A percentile compares a stretch with the other conserved stretches of the same genome.
Conservation (phyloP, 2,113 vertebrate species). For the Gila orcuttii region DNA sequence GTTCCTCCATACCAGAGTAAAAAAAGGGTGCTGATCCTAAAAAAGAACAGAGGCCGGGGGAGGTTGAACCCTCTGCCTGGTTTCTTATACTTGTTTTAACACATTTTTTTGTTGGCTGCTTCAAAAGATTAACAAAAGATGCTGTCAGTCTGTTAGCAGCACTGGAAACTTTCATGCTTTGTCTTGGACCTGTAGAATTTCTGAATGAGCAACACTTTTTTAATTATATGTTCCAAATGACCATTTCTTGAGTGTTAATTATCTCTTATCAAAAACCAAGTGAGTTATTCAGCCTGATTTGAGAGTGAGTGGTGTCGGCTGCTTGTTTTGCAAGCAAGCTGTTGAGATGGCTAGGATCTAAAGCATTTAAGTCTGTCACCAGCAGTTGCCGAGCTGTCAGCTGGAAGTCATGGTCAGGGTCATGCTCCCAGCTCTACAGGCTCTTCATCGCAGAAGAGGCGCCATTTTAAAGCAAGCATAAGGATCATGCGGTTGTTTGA, state of each 20-base stretch:
- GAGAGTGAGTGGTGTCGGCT: background rate
- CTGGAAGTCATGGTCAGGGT: constrained; percentile 64
- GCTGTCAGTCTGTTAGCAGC: constrained; percentile 48
- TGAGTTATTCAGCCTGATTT: background rate
- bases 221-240: background rate
- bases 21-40: constrained; percentile 62
- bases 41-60: constrained; percentile 65
- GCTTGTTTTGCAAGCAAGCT: constrained; percentile 19
- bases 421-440: constrained; percentile 60
- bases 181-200: background rate
- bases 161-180: constrained; percentile 8
- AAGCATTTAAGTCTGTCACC: constrained; percentile 47
- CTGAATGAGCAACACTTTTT: background rate
- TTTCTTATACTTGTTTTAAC: constrained; percentile 69
- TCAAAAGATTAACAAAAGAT: constrained; percentile 64
- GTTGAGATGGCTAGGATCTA: constrained; percentile 6
- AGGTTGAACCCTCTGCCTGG: constrained; percentile 61
- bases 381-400: constrained; percentile 68
- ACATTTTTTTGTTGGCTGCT: constrained; percentile 52
- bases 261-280: background rate
- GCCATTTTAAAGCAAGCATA: constrained; percentile 74
- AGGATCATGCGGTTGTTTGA: constrained; percentile 65
- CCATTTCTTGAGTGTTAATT: constrained; percentile 14
- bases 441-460: constrained; percentile 59
- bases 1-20: constrained; percentile 52